Evolutionary conservation across 2,113 vertebrate genomes (phyloP).

Genomic region (Takifugu flavidus): DNA sequence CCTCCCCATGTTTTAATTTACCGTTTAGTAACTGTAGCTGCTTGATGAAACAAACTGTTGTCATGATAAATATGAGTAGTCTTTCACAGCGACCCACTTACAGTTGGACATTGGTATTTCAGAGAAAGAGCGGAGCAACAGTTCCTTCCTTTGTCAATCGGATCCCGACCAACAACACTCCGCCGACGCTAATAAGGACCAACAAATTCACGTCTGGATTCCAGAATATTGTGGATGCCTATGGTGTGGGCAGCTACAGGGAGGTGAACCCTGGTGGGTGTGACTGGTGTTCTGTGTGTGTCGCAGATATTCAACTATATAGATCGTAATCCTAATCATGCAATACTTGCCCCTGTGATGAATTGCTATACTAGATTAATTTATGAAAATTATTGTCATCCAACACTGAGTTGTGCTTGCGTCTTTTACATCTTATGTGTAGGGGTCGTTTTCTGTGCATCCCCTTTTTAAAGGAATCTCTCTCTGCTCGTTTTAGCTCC

Average conservation of each 20-base stretch:
- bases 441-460: not conserved
- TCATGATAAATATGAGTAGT: constrained; percentile 6
- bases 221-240: constrained; percentile 97
- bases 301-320: too few species aligned
- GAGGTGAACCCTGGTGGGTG: constrained; percentile 94
- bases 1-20: not conserved
- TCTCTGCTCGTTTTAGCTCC: constrained; percentile 76
- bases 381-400: too few species aligned
- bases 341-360: too few species aligned
- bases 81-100: not conserved
- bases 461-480: not conserved
- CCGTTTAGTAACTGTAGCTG: not conserved
- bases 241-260: constrained; percentile 88
- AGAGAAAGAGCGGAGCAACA: constrained; percentile 88
- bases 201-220: constrained; percentile 97
- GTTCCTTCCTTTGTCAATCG: constrained; percentile 94
- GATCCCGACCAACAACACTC: constrained; percentile 88
- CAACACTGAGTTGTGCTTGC: not conserved
- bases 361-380: too few species aligned
- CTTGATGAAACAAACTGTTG: constrained; percentile 2
- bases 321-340: too few species aligned
- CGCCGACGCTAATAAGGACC: constrained; percentile 90
- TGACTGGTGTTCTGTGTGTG: not conserved
- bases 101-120: constrained; percentile 21
- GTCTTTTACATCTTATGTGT: not conserved